Conservation (phyloP, 2,888 invertebrate species). For the Limulus polyphemus region DNA sequence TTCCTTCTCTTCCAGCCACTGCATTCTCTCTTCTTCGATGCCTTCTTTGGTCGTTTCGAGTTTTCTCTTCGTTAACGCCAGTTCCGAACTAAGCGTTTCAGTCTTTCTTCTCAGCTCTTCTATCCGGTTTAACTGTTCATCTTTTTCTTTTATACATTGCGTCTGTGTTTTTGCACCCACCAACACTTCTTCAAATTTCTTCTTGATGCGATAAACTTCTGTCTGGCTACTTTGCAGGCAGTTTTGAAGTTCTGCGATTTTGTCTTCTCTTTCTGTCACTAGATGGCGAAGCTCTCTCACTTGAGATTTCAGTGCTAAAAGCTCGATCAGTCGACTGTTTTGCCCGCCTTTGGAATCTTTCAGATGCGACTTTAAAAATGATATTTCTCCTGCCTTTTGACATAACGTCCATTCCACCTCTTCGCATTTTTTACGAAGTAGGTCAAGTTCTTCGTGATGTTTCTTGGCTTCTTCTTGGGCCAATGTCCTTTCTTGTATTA, state of each 20-base stretch:
- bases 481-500: constrained; percentile 43
- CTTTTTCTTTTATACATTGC: no score
- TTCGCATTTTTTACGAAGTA: constrained; percentile 53
- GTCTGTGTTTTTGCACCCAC: no score
- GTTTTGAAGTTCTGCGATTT: constrained; percentile 19
- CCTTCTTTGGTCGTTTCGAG: constrained; percentile 46
- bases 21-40: constrained; percentile 59
- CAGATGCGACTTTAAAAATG: constrained; percentile 62
- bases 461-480: constrained; percentile 43
- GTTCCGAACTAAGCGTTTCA: constrained; percentile 5
- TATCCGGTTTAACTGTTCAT: neutral
- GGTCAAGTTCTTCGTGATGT: constrained; percentile 47
- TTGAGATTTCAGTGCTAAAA: constrained; percentile 53
- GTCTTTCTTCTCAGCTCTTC: constrained; percentile 17
- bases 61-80: constrained; percentile 23
- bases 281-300: constrained; percentile 46
- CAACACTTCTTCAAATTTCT: no score
- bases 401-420: constrained; percentile 69
- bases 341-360: constrained; percentile 63
- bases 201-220: constrained; percentile 6
- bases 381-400: constrained; percentile 62
- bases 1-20: constrained; percentile 74
- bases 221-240: constrained; percentile 38
- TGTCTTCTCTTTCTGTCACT: neutral
- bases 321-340: constrained; percentile 50